Evolutionary conservation across 2,113 vertebrate genomes (phyloP), one percentile per base, ranked within the genome.

Genomic region (Nannobrachium achirus): DNA sequence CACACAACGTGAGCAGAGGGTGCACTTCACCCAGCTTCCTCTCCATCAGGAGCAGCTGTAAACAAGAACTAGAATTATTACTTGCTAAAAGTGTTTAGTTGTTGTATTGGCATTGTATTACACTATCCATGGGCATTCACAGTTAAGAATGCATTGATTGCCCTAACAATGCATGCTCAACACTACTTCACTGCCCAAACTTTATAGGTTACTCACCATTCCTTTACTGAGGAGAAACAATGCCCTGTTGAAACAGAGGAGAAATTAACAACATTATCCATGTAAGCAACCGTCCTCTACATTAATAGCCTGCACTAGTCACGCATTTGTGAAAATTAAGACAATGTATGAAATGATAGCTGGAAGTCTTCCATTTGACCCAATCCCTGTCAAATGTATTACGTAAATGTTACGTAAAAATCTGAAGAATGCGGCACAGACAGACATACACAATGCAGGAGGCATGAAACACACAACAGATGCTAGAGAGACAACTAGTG

Each of bases 141-240:
- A 4, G 3, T 33, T 33, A 48, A 48, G 11, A 48, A 14, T 48
- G 6, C 45, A 48, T 6, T 14, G n/a, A 48, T 14, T 14, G 11
- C 11, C 5, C 7, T 57, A 19, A 53, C 65, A 15, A 39, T 13
- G 19, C 19, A 9, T 11, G 10, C 6, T 10, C 11, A n/a, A 48
- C 13, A 14, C 13, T 6, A 4, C 10, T 48, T 48, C n/a, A 48
- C 6, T 48, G 14, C 13, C 2, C 18, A 64, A 56, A 16, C 0
- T 20, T 9, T 4, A 39, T 1, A 6, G 14, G 33, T 40, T 15
- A 94, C 96, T 97, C 86, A 99, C 98, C 98, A 99, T 98, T 81
- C 97, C 98, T 92, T 99, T 99, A 92, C 98, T 99, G 67, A 99
- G 92, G 74, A 98, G 94, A 83, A 98, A 99, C 57, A 99, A 90